A percentile compares a stretch with the other conserved stretches of the same genome.
phyloP scores from a whole-genome alignment of 2,797 vertebrate species.

The Malurus splendens region DNA sequence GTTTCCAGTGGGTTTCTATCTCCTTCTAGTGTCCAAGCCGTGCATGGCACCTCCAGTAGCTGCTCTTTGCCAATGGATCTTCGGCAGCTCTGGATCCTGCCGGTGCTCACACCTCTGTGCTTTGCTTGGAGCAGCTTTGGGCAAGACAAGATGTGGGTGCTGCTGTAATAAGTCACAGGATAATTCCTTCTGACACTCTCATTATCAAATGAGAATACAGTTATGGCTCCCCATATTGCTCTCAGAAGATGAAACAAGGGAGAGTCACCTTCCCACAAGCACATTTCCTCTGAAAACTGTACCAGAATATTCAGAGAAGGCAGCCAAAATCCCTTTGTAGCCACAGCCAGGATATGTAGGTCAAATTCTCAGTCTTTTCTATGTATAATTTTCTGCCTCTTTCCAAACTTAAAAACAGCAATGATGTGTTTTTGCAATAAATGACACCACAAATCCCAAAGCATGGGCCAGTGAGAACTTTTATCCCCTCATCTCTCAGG shows the following conservation, averaged over 20 bases:
- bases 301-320: background rate
- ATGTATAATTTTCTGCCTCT: background rate
- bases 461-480: background rate
- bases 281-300: background rate
- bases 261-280: background rate
- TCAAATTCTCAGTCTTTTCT: background rate
- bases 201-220: background rate
- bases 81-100: background rate
- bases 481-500: background rate
- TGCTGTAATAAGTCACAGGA: fast-evolving
- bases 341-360: fast-evolving
- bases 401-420: background rate
- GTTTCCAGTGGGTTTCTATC: background rate
- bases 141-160: background rate
- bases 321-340: background rate
- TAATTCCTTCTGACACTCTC: background rate
- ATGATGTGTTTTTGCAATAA: fast-evolving
- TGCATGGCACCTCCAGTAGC: background rate
- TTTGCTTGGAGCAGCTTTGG: background rate
- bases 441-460: background rate
- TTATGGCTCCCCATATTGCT: background rate
- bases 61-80: background rate
- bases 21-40: background rate
- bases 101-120: fast-evolving
- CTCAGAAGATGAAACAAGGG: background rate